Conservation (phyloP, 1,140 invertebrate genomes). For the Varroa destructor region DNA sequence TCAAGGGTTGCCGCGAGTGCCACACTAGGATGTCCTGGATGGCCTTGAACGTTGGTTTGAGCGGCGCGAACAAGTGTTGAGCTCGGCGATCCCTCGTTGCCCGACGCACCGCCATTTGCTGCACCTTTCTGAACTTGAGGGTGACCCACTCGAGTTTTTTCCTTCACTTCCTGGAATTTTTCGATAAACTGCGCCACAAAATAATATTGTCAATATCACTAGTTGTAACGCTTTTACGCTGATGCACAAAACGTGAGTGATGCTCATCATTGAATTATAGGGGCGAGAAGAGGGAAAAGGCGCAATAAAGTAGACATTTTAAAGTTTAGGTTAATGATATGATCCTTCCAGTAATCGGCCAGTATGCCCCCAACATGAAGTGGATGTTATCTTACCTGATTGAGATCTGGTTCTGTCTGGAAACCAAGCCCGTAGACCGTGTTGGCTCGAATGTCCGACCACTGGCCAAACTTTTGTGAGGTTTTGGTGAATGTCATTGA, state of each 20-base stretch:
- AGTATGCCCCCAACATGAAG: not conserved
- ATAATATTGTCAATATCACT: slow-evolving; percentile 30
- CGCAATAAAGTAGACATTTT: too few relatives aligned
- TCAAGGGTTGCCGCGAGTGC: not conserved
- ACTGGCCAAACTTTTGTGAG: slow-evolving; percentile 96
- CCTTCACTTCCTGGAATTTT: slow-evolving; percentile 96
- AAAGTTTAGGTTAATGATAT: too few relatives aligned
- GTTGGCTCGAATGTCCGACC: slow-evolving; percentile 91
- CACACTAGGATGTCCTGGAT: slow-evolving; percentile 25
- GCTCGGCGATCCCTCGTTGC: slow-evolving; percentile 32
- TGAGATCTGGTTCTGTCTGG: slow-evolving; percentile 79
- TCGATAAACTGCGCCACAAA: slow-evolving; percentile 69
- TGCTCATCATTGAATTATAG: not conserved
- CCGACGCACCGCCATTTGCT: slow-evolving; percentile 47
- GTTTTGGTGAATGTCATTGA: slow-evolving; percentile 98
- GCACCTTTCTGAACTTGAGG: slow-evolving; percentile 34
- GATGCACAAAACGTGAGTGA: not conserved
- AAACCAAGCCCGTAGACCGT: slow-evolving; percentile 95
- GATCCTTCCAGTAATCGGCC: too few relatives aligned
- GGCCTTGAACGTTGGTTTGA: slow-evolving; percentile 45
- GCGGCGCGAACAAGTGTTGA: slow-evolving; percentile 41
- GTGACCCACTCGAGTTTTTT: slow-evolving; percentile 52
- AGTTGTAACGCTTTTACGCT: not conserved
- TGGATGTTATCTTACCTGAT: slow-evolving; percentile 52
- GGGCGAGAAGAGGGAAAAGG: too few relatives aligned